Conservation (phyloP, 2,113 vertebrate genomes). For the Ceyx melanurus region DNA sequence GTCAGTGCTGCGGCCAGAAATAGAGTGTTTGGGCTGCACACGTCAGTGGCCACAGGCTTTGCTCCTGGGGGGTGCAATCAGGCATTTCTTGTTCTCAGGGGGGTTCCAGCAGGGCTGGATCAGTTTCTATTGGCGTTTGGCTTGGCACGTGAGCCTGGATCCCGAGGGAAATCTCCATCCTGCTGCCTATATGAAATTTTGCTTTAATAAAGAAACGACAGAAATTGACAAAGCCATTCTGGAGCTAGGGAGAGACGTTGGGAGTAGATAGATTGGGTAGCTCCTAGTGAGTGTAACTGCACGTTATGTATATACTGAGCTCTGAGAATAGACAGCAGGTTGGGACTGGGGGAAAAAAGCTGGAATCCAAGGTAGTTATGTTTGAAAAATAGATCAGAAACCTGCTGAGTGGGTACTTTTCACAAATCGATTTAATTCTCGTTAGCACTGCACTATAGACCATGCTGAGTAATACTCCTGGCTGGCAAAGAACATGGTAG, state of each 20-base stretch:
- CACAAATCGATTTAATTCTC: conserved; percentile 31
- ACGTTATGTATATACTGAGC: not conserved
- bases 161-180: conserved; percentile 18
- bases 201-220: not conserved
- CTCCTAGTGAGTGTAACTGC: not conserved
- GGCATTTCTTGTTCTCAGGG: not conserved
- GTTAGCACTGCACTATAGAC: not conserved
- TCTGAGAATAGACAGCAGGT: not conserved
- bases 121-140: not conserved
- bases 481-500: not conserved
- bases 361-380: not conserved
- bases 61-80: not conserved
- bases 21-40: conserved; percentile 15
- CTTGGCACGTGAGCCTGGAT: not conserved
- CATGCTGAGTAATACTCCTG: conserved; percentile 51
- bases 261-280: not conserved
- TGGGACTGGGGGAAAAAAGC: not conserved
- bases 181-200: not conserved
- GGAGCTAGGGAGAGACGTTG: not conserved
- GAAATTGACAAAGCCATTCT: not conserved
- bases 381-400: conserved; percentile 4
- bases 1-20: conserved; percentile 27
- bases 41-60: not conserved
- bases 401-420: conserved; percentile 41
- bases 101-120: not conserved